A percentile compares a stretch with the other conserved stretches of the same genome.
Conservation (phyloP, 2,888 invertebrate genomes). For the Hydroisotoma schaefferi region DNA sequence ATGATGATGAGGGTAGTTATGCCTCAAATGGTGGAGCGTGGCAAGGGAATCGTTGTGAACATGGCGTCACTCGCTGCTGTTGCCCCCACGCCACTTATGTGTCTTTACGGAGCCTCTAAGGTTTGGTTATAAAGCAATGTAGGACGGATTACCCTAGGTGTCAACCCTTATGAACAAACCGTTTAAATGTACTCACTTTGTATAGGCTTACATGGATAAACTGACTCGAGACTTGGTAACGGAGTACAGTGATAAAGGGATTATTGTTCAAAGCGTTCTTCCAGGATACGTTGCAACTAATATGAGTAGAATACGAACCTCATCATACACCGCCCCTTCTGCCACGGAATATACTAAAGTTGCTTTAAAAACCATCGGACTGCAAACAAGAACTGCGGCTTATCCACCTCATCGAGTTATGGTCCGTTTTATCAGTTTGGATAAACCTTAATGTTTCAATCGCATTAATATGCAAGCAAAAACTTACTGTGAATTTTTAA, state of each 20-base stretch:
- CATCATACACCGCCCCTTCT: constrained; percentile 71
- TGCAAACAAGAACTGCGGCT: constrained; percentile 67
- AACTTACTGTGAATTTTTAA: constrained; percentile 1
- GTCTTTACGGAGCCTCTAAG: constrained; percentile 86
- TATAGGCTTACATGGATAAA: constrained; percentile 74
- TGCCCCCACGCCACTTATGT: constrained; percentile 75
- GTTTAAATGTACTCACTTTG: not conserved
- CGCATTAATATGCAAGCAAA: not conserved
- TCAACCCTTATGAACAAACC: not conserved
- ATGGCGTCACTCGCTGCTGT: constrained; percentile 77
- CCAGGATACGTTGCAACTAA: constrained; percentile 90
- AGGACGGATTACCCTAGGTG: not conserved
- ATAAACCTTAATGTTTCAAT: not conserved
- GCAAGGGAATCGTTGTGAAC: constrained; percentile 82
- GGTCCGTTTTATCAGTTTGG: constrained; percentile 50
- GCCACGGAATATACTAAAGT: constrained; percentile 68
- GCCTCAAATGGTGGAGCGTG: constrained; percentile 76
- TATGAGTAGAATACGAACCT: constrained; percentile 74
- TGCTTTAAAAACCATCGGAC: constrained; percentile 68
- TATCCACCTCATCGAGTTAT: constrained; percentile 69
- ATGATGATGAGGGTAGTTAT: constrained; percentile 72
- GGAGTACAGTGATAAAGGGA: constrained; percentile 69
- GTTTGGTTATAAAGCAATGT: constrained; percentile 52
- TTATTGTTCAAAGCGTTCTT: constrained; percentile 73
- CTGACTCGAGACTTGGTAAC: constrained; percentile 71